phyloP scores from a whole-genome alignment of 2,797 vertebrate genomes.

The Pangasius macronema region DNA sequence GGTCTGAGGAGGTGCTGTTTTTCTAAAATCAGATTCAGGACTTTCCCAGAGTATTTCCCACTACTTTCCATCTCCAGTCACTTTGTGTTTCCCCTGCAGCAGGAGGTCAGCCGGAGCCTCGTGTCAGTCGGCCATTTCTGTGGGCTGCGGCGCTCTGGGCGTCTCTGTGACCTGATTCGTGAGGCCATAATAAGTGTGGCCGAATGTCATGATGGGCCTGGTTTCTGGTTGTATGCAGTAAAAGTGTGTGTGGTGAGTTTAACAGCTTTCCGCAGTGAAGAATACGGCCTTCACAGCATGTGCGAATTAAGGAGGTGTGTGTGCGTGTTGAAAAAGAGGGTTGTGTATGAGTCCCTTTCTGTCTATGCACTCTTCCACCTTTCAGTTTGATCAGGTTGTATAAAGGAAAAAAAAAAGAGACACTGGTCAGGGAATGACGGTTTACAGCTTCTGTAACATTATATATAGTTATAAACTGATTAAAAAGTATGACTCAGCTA shows the following conservation, averaged over 20 bases:
- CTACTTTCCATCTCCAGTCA: not conserved
- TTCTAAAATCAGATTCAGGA: slow-evolving; percentile 25
- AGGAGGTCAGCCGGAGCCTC: not conserved
- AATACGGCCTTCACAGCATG: not conserved
- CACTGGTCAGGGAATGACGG: not conserved
- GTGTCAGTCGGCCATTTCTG: not conserved
- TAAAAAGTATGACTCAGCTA: not conserved
- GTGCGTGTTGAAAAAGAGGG: not conserved
- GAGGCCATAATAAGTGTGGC: slow-evolving; percentile 43
- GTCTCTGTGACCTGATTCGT: slow-evolving; percentile 27
- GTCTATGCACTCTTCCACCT: not conserved
- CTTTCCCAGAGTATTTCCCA: slow-evolving; percentile 11
- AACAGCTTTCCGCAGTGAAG: not conserved
- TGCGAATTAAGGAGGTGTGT: not conserved
- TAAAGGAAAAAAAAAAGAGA: not conserved
- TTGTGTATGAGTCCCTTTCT: not conserved
- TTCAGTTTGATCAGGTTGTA: not conserved
- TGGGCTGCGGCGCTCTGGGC: slow-evolving; percentile 23
- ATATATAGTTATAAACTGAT: not conserved
- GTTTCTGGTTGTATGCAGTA: slow-evolving; percentile 28
- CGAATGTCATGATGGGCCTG: slow-evolving; percentile 38
- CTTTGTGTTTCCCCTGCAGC: not conserved
- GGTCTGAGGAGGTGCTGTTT: not conserved
- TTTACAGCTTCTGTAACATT: not conserved
- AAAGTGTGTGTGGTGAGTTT: slow-evolving; percentile 33